Percentiles rank a stretch among this genome's conserved stretches.
Evolutionary conservation across 1,140 invertebrate genomes (phyloP).

Genomic region (Oscheius sp.): DNA sequence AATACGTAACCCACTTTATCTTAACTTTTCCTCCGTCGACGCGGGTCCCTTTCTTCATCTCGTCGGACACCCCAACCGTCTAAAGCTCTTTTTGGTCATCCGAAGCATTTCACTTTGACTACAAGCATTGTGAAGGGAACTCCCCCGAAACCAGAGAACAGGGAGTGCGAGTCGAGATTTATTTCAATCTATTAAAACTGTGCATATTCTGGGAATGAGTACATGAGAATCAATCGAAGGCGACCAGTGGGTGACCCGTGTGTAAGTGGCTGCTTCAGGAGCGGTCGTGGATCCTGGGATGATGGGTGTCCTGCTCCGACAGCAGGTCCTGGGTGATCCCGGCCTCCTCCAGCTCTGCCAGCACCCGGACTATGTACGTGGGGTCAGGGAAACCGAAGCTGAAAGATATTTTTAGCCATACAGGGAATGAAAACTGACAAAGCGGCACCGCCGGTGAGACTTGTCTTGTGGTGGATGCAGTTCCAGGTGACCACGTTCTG

Average conservation of each 20-base stretch:
- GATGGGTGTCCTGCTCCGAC: not conserved
- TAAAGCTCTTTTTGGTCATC: no score
- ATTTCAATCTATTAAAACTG: no score
- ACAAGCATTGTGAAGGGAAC: no score
- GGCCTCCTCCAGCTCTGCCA: constrained; percentile 43
- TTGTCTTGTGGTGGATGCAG: constrained; percentile 81
- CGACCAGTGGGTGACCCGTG: no score
- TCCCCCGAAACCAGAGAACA: no score
- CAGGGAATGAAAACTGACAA: constrained; percentile 17
- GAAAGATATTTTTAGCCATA: constrained; percentile 18
- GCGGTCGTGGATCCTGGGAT: not conserved
- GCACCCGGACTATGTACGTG: constrained; percentile 47
- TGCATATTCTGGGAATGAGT: no score
- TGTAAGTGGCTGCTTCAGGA: no score
- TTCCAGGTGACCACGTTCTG: constrained; percentile 88
- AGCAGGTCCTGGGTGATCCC: constrained; percentile 44
- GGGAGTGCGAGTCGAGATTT: no score
- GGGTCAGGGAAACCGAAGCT: constrained; percentile 54
- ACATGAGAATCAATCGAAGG: no score
- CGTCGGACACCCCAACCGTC: no score
- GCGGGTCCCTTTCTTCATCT: not conserved
- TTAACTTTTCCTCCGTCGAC: not conserved
- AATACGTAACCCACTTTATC: not conserved
- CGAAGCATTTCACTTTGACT: no score
- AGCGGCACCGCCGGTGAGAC: constrained; percentile 42